A percentile compares a stretch with the other conserved stretches of the same genome.
phyloP scores from a whole-genome alignment of 2,888 invertebrate species.

The Aphrophora alni region DNA sequence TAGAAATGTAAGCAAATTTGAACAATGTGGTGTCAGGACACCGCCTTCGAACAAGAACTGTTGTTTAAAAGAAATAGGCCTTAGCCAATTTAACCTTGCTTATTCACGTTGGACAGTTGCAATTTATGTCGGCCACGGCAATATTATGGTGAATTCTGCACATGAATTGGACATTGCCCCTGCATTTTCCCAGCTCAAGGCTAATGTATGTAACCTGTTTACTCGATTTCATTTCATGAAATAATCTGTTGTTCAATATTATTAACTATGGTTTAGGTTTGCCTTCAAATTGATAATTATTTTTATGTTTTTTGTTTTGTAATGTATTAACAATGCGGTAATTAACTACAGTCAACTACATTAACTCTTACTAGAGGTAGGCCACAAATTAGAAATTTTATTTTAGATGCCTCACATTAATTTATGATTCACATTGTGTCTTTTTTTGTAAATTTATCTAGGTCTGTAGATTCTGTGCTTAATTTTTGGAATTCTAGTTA shows the following conservation, averaged over 20 bases:
- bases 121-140: neutral
- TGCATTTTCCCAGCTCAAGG: constrained; percentile 2
- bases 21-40: neutral
- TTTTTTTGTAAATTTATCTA: too few relatives aligned
- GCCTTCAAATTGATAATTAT: neutral
- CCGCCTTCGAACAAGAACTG: neutral
- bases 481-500: too few relatives aligned
- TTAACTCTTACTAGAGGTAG: too few relatives aligned
- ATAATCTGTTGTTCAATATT: too few relatives aligned
- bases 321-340: too few relatives aligned
- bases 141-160: constrained; percentile 9
- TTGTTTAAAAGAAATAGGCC: neutral
- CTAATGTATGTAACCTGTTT: neutral
- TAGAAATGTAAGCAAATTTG: neutral
- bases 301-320: neutral
- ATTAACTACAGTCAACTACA: too few relatives aligned
- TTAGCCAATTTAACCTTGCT: neutral
- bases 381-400: too few relatives aligned
- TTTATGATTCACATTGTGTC: too few relatives aligned
- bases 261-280: too few relatives aligned
- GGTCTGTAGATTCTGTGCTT: too few relatives aligned
- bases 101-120: neutral
- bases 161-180: constrained; percentile 6
- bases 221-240: neutral
- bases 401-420: too few relatives aligned